Conservation (phyloP, 2,797 vertebrate species). For the Myiotriccus ornatus region DNA sequence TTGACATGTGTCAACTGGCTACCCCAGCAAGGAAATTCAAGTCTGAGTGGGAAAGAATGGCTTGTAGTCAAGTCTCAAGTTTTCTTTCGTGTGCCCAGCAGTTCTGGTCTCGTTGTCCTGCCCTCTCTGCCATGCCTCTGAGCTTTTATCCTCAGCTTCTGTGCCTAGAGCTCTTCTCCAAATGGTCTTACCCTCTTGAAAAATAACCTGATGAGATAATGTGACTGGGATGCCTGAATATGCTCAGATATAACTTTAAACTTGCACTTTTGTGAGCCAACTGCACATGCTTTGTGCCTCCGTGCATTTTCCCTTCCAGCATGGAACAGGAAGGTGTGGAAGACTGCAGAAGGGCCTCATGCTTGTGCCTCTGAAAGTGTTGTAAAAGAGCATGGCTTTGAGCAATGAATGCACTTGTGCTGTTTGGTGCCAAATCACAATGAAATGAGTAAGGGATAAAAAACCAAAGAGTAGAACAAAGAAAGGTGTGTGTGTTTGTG, state of each 20-base stretch:
- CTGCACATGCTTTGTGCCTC: not conserved
- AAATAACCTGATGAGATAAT: not conserved
- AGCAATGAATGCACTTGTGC: not conserved
- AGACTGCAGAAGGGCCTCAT: not conserved
- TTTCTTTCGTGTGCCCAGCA: not conserved
- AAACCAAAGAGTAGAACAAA: not conserved
- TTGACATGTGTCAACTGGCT: not conserved
- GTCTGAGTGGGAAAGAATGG: not conserved
- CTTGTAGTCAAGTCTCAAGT: not conserved
- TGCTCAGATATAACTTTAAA: not conserved
- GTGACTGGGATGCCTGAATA: not conserved
- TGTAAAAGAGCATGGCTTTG: not conserved
- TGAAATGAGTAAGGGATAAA: not conserved
- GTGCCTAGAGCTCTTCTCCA: not conserved
- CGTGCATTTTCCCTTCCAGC: fast-evolving
- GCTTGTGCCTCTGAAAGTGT: not conserved
- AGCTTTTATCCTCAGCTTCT: not conserved
- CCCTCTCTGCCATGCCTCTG: not conserved
- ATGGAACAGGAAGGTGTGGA: not conserved
- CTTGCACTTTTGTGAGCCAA: not conserved
- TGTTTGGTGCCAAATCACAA: not conserved
- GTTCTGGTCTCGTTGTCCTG: not conserved
- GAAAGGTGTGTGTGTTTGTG: not conserved
- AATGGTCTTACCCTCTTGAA: not conserved
- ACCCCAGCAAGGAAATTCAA: not conserved